Percentiles rank a stretch among this genome's conserved stretches.
phyloP scores from a whole-genome alignment of 2,888 invertebrate species.

The Xylocampa areola region DNA sequence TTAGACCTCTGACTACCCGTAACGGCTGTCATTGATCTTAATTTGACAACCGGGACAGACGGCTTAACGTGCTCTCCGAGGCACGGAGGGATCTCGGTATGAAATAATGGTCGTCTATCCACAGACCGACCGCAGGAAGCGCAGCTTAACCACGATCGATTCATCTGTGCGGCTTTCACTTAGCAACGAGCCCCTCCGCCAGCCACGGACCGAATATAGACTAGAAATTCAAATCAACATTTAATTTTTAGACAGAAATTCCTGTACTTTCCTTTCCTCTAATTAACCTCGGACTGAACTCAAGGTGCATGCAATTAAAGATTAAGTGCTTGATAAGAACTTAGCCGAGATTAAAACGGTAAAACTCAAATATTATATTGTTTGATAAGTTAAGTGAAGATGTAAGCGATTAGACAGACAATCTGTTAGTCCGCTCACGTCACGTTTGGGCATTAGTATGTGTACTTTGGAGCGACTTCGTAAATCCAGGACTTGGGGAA shows the following conservation, averaged over 20 bases:
- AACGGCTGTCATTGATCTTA: too few species aligned
- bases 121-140: too few species aligned
- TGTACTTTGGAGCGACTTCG: slow-evolving; percentile 16
- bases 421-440: slow-evolving; percentile 55
- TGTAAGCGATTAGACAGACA: slow-evolving; percentile 53
- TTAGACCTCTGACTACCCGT: too few species aligned
- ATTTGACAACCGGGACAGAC: too few species aligned
- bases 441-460: slow-evolving; percentile 54
- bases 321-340: slow-evolving; percentile 43
- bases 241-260: neutral
- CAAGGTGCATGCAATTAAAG: slow-evolving; percentile 46
- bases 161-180: too few species aligned
- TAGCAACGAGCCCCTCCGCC: too few species aligned
- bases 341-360: slow-evolving; percentile 35
- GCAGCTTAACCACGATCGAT: too few species aligned
- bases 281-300: slow-evolving; percentile 37
- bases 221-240: too few species aligned
- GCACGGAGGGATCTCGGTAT: too few species aligned
- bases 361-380: slow-evolving; percentile 44
- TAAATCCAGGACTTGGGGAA: slow-evolving; percentile 27
- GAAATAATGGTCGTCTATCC: too few species aligned
- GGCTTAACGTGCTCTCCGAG: too few species aligned
- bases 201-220: too few species aligned
- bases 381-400: slow-evolving; percentile 46
- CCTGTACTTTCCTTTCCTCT: slow-evolving; percentile 5